Percentiles rank a stretch among this genome's conserved stretches.
Conservation (phyloP, 2,113 vertebrate species). For the Cranoglanis bouderius region DNA sequence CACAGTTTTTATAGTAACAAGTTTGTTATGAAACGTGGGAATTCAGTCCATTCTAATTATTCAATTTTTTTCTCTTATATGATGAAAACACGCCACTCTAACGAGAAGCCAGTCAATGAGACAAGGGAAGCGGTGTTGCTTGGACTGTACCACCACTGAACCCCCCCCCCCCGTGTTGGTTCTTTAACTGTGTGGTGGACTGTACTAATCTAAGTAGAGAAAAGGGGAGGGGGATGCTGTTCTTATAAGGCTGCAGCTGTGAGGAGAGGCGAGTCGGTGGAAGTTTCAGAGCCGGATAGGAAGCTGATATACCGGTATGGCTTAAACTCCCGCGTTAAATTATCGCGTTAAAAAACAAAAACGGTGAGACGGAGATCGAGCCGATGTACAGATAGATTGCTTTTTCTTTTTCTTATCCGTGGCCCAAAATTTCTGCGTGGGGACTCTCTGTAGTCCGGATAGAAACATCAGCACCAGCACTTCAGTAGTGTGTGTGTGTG, state of each 20-base stretch:
- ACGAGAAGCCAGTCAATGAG: not conserved
- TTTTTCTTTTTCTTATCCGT: not conserved
- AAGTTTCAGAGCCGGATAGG: constrained; percentile 18
- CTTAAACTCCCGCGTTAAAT: not conserved
- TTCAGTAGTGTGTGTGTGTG: not conserved
- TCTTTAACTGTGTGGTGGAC: not conserved
- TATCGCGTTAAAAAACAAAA: not conserved
- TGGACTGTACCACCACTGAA: not conserved
- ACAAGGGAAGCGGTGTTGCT: not conserved
- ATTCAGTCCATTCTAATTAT: too few relatives aligned
- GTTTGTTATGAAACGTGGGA: too few relatives aligned
- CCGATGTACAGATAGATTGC: not conserved
- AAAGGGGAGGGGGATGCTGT: not conserved
- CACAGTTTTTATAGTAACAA: too few relatives aligned
- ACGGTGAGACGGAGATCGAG: not conserved
- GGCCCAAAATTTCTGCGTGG: not conserved
- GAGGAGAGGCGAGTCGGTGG: not conserved
- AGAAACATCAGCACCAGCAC: not conserved
- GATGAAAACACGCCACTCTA: not conserved
- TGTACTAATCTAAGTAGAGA: not conserved
- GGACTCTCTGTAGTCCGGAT: not conserved
- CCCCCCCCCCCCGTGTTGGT: not conserved
- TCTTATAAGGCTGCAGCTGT: constrained; percentile 13
- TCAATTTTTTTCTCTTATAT: too few relatives aligned
- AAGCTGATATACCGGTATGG: not conserved